Conservation (phyloP, 2,797 vertebrate species). For the Phoebastria nigripes region DNA sequence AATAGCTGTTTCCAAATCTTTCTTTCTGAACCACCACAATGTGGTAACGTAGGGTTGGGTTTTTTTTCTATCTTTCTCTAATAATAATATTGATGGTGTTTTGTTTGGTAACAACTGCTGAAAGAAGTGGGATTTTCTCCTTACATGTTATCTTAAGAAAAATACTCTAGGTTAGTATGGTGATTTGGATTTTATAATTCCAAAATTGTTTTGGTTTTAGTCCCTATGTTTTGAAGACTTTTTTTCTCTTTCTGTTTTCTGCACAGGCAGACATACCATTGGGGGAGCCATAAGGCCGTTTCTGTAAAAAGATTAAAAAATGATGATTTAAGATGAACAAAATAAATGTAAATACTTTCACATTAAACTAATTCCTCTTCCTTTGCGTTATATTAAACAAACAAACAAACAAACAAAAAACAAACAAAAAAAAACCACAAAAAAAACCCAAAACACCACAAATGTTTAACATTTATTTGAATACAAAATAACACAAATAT, state of each 20-base stretch:
- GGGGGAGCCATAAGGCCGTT: fast-evolving
- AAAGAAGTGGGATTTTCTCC: background rate
- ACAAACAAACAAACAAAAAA: no score
- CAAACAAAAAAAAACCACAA: no score
- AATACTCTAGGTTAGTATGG: background rate
- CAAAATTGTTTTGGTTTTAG: background rate
- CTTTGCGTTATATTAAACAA: background rate
- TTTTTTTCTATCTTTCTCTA: background rate
- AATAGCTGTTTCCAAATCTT: background rate
- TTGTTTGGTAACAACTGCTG: background rate
- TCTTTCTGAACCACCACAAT: fast-evolving
- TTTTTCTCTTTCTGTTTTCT: background rate
- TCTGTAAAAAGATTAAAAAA: background rate
- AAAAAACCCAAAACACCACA: background rate
- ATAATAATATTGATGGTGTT: background rate
- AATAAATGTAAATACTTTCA: background rate
- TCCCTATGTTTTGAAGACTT: background rate
- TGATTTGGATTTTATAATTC: background rate
- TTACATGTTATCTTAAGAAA: background rate
- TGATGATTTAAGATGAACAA: background rate
- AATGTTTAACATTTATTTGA: background rate
- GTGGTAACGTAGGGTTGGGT: background rate
- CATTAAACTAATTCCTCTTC: background rate
- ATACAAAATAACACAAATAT: background rate
- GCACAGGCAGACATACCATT: background rate